Percentiles rank a stretch among this genome's conserved stretches.
Evolutionary conservation across 2,797 vertebrate species (phyloP).

Genomic region (Dendrocincla tyrannina): DNA sequence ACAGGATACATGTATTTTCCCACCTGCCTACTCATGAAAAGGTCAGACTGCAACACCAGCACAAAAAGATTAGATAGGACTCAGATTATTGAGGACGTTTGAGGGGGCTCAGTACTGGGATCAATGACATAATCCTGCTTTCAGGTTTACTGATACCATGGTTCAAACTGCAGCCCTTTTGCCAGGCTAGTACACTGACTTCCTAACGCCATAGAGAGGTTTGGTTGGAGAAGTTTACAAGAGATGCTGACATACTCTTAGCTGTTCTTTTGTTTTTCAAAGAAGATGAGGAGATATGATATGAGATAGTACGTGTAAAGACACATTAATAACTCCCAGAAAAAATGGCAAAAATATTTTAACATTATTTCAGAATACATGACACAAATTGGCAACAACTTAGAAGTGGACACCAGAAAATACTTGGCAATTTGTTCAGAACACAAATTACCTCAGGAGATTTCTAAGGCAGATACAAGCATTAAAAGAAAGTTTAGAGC

Average conservation of each 20-base stretch:
- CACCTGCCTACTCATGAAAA: slow-evolving; percentile 27
- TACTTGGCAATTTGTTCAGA: neutral
- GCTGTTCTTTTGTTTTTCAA: neutral
- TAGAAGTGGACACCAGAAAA: neutral
- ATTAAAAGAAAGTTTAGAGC: neutral
- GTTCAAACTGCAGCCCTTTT: neutral
- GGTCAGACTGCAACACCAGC: slow-evolving; percentile 31
- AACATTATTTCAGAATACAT: neutral
- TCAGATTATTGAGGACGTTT: neutral
- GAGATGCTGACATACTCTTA: neutral
- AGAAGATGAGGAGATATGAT: neutral
- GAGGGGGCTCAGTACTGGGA: neutral
- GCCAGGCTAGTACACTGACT: neutral
- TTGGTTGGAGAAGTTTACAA: neutral
- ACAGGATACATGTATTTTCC: neutral
- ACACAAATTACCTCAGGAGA: neutral
- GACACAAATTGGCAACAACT: neutral
- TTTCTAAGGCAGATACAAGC: neutral
- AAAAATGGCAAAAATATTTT: neutral
- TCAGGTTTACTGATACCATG: neutral
- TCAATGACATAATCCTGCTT: neutral
- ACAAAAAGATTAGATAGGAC: neutral
- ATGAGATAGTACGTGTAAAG: neutral
- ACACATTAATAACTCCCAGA: neutral
- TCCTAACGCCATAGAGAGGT: neutral